Evolutionary conservation across 2,113 vertebrate species (phyloP).

Genomic region (Heterotis niloticus): DNA sequence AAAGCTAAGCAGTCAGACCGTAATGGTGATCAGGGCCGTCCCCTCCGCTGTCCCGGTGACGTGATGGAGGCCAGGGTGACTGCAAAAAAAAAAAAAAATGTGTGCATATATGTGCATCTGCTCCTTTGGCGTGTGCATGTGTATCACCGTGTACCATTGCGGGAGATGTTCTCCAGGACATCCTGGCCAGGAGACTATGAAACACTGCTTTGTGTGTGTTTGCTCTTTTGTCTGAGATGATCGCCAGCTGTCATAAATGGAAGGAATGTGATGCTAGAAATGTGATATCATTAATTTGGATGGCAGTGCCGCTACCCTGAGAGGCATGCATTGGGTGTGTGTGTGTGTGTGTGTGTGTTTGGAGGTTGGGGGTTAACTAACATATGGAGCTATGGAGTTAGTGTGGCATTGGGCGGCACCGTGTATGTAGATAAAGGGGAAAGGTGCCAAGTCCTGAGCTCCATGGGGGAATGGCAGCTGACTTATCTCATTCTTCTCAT

Average conservation of each 20-base stretch:
- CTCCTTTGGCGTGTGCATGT: constrained; percentile 14
- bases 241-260: no score
- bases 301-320: no score
- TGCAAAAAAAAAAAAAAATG: constrained; percentile 24
- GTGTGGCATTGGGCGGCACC: not conserved
- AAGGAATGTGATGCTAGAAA: no score
- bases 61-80: constrained; percentile 21
- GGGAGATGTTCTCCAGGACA: no score
- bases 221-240: no score
- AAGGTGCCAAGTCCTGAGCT: not conserved
- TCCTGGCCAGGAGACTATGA: not conserved
- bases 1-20: constrained; percentile 1
- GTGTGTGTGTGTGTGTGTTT: not conserved
- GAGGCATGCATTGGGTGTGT: not conserved
- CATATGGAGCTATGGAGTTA: not conserved
- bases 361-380: not conserved
- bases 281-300: no score
- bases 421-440: not conserved
- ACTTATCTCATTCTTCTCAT: no score
- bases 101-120: constrained; percentile 22
- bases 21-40: not conserved
- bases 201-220: constrained; percentile 29
- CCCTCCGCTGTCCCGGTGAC: not conserved
- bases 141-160: no score
- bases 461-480: no score